phyloP scores from a whole-genome alignment of 2,797 vertebrate species.

The Enteromius thamalakanensis region DNA sequence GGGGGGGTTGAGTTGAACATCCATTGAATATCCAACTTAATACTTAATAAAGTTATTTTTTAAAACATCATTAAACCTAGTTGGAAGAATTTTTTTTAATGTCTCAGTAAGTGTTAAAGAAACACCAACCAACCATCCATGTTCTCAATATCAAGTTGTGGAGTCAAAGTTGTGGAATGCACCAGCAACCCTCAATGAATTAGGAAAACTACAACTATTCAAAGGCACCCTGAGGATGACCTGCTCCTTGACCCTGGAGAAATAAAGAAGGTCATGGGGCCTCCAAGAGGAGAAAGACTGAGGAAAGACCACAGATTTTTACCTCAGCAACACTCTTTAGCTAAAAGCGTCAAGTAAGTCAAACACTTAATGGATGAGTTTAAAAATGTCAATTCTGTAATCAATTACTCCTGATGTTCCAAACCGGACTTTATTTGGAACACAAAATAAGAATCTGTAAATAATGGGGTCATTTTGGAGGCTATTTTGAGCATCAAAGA shows the following conservation, averaged over 20 bases:
- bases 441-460: too few species aligned
- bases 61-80: neutral
- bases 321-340: slow-evolving; percentile 19
- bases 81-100: neutral
- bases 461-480: neutral
- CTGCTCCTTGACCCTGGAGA: slow-evolving; percentile 69
- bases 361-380: neutral
- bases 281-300: slow-evolving; percentile 52
- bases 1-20: too few species aligned
- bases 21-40: too few species aligned
- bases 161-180: slow-evolving; percentile 32
- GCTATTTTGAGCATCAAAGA: neutral
- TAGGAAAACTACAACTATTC: slow-evolving; percentile 64
- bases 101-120: slow-evolving; percentile 21
- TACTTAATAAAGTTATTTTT: too few species aligned
- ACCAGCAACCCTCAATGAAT: slow-evolving; percentile 61
- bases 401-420: neutral
- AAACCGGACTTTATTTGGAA: neutral
- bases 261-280: slow-evolving; percentile 71
- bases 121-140: slow-evolving; percentile 8
- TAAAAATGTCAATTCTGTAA: neutral
- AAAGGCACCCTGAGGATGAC: slow-evolving; percentile 57
- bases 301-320: slow-evolving; percentile 8
- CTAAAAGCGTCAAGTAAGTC: neutral
- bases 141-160: slow-evolving; percentile 33